phyloP scores from a whole-genome alignment of 30 jellyfish, hydroid and myxozoan genomes.

The Haliclystus octoradiatus region DNA sequence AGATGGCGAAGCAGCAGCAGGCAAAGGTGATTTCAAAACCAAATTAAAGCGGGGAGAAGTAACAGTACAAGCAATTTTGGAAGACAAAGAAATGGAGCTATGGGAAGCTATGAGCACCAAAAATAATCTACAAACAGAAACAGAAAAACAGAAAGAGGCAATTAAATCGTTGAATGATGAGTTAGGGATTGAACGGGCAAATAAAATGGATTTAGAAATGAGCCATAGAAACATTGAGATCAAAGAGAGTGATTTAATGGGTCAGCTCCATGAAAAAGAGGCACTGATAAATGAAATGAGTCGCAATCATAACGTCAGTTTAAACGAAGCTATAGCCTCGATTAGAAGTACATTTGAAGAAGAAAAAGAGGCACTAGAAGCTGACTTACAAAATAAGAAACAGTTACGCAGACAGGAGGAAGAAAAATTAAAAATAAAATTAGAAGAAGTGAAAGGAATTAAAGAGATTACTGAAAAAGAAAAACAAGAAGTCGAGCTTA shows the following conservation, averaged over 20 bases:
- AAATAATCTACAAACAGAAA: background rate
- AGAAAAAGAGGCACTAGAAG: background rate
- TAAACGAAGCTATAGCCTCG: background rate
- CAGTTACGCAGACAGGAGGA: background rate
- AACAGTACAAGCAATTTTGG: conserved; percentile 10
- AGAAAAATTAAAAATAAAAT: background rate
- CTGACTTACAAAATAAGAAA: background rate
- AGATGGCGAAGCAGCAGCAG: background rate
- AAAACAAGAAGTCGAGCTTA: background rate
- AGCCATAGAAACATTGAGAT: too few species aligned
- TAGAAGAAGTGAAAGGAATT: background rate
- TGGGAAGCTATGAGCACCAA: background rate
- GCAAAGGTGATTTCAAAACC: background rate
- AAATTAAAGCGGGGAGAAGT: background rate
- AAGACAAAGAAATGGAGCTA: background rate
- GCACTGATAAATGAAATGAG: background rate
- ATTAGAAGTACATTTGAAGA: background rate
- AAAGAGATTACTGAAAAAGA: background rate
- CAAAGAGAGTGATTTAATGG: too few species aligned
- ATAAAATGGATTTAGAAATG: too few species aligned
- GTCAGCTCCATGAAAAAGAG: background rate
- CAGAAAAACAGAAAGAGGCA: conserved; percentile 1
- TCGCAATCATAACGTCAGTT: background rate
- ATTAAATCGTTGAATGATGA: background rate
- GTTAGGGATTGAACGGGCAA: too few species aligned